A percentile compares a stretch with the other conserved stretches of the same genome.
These are phyloP conservation scores for Lasioglossum baleicum DNA, from an alignment of 1,140 invertebrate genomes.

Conservation along the genomic window DNA sequence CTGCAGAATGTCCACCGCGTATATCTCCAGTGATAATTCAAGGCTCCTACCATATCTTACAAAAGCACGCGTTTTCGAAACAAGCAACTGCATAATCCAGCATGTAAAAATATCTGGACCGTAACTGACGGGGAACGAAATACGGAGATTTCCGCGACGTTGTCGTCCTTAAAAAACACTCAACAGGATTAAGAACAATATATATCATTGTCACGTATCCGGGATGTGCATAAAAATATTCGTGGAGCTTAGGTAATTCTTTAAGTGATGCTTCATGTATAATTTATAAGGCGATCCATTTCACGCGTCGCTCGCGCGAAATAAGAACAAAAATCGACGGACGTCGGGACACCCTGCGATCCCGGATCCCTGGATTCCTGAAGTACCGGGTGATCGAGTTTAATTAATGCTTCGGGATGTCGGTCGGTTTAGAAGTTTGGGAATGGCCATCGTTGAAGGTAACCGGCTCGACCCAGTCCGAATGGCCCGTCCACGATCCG, in stretches of 20 bases:
- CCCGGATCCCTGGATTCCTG: conserved; percentile 14
- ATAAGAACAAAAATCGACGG: conserved; percentile 18
- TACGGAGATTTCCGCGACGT: neutral
- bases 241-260: neutral
- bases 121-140: neutral
- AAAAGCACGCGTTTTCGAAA: too few species aligned
- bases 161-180: conserved; percentile 1
- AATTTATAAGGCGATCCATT: conserved; percentile 35
- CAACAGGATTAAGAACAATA: neutral
- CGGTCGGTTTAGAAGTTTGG: conserved; percentile 24
- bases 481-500: neutral
- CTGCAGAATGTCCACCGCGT: too few species aligned
- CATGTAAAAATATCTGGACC: too few species aligned
- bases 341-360: conserved; percentile 6
- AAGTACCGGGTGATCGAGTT: conserved; percentile 32
- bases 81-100: too few species aligned
- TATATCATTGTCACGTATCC: neutral
- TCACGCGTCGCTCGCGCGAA: neutral
- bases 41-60: too few species aligned
- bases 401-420: conserved; percentile 44
- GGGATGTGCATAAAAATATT: neutral
- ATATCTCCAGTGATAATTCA: too few species aligned
- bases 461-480: neutral
- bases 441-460: neutral
- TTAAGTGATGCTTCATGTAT: conserved; percentile 41